Conservation (phyloP, 1,140 invertebrate genomes). For the Apis dorsata region DNA sequence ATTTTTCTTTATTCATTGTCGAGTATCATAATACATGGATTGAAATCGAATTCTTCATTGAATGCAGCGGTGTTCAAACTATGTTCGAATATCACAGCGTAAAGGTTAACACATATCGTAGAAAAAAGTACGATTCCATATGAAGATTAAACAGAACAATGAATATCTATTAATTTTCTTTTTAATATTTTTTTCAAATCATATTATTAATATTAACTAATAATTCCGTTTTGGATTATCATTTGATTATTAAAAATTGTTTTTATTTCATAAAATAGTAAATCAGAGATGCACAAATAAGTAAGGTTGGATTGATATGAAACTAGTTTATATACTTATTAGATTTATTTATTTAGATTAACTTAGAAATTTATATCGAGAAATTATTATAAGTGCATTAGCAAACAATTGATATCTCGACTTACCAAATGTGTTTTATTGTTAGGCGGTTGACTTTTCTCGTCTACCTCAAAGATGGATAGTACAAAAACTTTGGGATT, state of each 20-base stretch:
- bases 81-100: background rate
- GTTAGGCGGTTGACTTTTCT: constrained; percentile 85
- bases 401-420: background rate
- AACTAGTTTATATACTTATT: no score
- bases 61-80: background rate
- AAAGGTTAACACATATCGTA: background rate
- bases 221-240: no score
- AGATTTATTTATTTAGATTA: no score
- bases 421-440: constrained; percentile 86
- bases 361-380: no score
- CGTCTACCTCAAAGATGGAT: constrained; percentile 91
- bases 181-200: background rate
- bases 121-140: background rate
- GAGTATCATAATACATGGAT: background rate
- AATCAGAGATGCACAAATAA: no score
- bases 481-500: constrained; percentile 90
- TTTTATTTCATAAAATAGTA: no score
- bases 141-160: background rate
- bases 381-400: no score
- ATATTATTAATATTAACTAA: background rate
- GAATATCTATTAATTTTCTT: background rate
- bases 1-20: background rate
- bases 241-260: no score
- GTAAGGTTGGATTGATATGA: no score
- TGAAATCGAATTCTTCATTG: background rate